Evolutionary conservation across 2,113 vertebrate species (phyloP).

Genomic region (Thomomys bottae): DNA sequence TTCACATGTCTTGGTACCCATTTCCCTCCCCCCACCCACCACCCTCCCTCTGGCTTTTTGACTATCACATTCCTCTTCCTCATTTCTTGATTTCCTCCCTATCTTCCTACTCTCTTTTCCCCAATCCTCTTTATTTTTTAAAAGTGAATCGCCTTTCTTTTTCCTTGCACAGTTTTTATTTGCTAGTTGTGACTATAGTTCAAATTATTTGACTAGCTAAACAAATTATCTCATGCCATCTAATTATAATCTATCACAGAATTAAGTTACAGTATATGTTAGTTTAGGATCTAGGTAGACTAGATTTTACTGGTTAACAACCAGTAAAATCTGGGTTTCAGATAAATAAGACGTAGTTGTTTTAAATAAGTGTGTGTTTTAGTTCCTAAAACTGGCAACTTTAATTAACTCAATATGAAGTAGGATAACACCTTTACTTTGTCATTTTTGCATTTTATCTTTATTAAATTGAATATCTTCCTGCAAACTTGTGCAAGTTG

Average conservation of each 20-base stretch:
- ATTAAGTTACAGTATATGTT: neutral
- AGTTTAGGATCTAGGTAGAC: slow-evolving; percentile 47
- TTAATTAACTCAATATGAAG: neutral
- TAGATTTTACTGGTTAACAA: neutral
- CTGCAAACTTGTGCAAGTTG: neutral
- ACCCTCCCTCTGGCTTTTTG: neutral
- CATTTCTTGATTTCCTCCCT: neutral
- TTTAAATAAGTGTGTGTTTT: slow-evolving; percentile 11
- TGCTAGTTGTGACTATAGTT: slow-evolving; percentile 17
- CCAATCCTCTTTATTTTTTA: neutral
- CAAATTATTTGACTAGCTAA: slow-evolving; percentile 12
- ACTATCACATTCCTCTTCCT: neutral
- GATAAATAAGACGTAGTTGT: neutral
- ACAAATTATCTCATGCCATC: neutral
- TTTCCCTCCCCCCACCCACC: no score
- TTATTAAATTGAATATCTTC: neutral
- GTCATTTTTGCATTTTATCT: neutral
- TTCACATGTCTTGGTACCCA: no score
- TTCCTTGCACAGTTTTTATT: neutral
- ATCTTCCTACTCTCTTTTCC: neutral
- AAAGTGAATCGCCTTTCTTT: neutral
- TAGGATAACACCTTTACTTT: neutral
- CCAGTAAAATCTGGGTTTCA: slow-evolving; percentile 33
- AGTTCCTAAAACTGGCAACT: neutral
- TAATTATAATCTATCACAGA: neutral